Evolutionary conservation across 2,888 invertebrate genomes (phyloP).

Genomic region (Hirudinaria manillensis): DNA sequence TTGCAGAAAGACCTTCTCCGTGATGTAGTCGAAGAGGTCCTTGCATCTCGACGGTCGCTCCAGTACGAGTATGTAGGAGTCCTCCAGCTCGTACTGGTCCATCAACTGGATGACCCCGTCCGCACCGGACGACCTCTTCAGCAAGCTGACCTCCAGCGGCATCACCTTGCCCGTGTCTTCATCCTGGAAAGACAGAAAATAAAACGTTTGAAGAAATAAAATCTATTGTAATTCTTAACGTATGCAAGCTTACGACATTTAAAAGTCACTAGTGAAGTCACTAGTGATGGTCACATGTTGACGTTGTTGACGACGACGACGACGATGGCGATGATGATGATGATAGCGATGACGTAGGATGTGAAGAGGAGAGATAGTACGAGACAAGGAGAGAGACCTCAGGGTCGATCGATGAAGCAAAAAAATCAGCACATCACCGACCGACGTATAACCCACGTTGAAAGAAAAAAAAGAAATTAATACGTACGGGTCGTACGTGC

Average conservation of each 20-base stretch:
- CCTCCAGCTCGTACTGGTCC: conserved; percentile 58
- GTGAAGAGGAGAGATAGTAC: not conserved
- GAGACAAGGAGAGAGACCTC: not conserved
- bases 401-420: too few species aligned
- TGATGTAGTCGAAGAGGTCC: conserved; percentile 63
- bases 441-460: too few species aligned
- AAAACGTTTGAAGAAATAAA: too few species aligned
- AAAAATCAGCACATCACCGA: too few species aligned
- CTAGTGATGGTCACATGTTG: conserved; percentile 4
- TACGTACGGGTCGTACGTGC: not conserved
- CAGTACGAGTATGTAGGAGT: conserved; percentile 60
- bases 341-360: not conserved
- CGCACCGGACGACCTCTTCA: conserved; percentile 57
- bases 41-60: conserved; percentile 59
- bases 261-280: not conserved
- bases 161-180: conserved; percentile 54
- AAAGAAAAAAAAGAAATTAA: too few species aligned
- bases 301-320: not conserved
- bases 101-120: conserved; percentile 59
- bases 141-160: conserved; percentile 60
- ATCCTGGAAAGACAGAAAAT: conserved; percentile 37
- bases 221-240: not conserved
- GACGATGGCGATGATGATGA: conserved; percentile 9
- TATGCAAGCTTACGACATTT: not conserved
- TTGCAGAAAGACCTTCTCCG: conserved; percentile 58